Percentiles rank a stretch among this genome's conserved stretches.
Evolutionary conservation across 1,140 invertebrate species (phyloP).

Genomic region (Eueides isabella): DNA sequence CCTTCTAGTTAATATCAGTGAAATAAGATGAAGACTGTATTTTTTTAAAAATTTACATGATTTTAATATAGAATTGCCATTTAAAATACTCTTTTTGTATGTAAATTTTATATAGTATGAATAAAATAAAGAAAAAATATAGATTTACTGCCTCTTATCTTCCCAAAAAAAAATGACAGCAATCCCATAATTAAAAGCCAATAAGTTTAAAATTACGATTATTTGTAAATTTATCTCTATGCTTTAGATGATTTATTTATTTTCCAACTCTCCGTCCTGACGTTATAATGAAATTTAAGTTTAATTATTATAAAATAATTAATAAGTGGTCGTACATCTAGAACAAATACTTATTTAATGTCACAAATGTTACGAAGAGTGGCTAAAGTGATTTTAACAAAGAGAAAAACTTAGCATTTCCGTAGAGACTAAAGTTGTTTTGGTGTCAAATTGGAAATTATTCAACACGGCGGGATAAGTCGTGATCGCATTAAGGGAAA

Average conservation of each 20-base stretch:
- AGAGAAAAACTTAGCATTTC: too few species aligned
- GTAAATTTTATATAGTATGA: neutral
- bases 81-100: neutral
- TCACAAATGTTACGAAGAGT: too few species aligned
- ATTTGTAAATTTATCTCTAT: neutral
- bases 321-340: neutral
- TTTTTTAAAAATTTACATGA: neutral
- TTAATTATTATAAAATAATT: neutral
- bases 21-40: conserved; percentile 13
- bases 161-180: neutral
- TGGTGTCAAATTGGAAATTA: too few species aligned
- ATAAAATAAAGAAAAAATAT: neutral
- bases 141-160: neutral
- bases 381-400: too few species aligned
- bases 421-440: too few species aligned
- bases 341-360: neutral
- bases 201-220: neutral
- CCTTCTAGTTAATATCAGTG: conserved; percentile 16
- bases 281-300: conserved; percentile 1
- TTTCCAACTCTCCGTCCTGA: conserved; percentile 21
- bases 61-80: neutral
- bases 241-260: conserved; percentile 23
- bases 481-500: too few species aligned
- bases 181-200: too few species aligned
- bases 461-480: too few species aligned